These are phyloP conservation scores for Sciurus vulgaris DNA, from an alignment of 2,797 vertebrate genomes.

Conservation along the genomic window DNA sequence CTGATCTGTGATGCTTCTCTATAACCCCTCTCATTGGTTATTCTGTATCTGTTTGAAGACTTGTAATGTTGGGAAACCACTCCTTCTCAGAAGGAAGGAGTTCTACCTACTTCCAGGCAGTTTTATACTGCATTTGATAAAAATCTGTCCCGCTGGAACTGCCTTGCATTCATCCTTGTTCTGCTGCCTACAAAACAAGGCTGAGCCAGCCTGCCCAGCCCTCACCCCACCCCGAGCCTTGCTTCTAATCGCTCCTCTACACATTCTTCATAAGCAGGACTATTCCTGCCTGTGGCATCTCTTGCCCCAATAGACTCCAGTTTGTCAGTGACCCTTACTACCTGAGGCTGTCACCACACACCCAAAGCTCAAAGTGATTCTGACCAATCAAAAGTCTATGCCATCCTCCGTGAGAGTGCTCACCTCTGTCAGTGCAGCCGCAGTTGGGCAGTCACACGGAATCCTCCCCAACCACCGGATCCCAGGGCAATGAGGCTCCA, in stretches of 20 bases:
- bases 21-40: neutral
- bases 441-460: neutral
- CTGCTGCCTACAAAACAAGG: neutral
- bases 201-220: neutral
- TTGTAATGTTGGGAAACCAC: neutral
- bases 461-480: neutral
- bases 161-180: neutral
- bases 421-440: neutral
- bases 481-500: neutral
- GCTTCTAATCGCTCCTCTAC: neutral
- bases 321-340: neutral
- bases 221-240: neutral
- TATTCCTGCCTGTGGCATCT: neutral
- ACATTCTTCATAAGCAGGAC: neutral
- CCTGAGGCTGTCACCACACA: neutral
- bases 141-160: neutral
- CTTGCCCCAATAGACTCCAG: neutral
- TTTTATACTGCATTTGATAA: neutral
- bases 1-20: neutral
- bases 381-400: neutral
- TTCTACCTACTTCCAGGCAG: neutral
- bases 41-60: neutral
- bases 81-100: neutral
- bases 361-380: neutral
- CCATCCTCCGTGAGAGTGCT: neutral